These are phyloP conservation scores for Drosophila bunnanda DNA, from an alignment of 2,888 invertebrate species.

Conservation along the genomic window DNA sequence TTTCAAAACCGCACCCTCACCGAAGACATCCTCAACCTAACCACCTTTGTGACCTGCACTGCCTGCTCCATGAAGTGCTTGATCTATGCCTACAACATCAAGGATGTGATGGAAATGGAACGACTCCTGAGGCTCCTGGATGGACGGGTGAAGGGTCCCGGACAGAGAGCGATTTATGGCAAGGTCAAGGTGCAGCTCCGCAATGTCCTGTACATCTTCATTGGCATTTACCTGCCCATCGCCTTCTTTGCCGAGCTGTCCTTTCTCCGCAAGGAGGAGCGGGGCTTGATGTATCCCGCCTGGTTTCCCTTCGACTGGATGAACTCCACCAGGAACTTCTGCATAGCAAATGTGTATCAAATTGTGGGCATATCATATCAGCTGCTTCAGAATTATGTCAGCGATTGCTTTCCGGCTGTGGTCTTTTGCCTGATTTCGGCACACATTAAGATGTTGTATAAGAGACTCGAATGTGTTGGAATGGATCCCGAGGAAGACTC, in stretches of 20 bases:
- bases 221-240: constrained; percentile 56
- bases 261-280: constrained; percentile 57
- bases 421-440: constrained; percentile 67
- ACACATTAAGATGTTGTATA: constrained; percentile 64
- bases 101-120: constrained; percentile 57
- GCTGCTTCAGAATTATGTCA: constrained; percentile 60
- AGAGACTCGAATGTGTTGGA: constrained; percentile 66
- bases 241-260: constrained; percentile 60
- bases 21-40: constrained; percentile 68
- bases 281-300: constrained; percentile 69
- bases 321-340: constrained; percentile 57
- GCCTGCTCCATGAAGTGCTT: constrained; percentile 64
- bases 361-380: constrained; percentile 58
- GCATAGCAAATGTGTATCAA: constrained; percentile 68
- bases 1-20: constrained; percentile 54
- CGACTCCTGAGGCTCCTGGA: constrained; percentile 61
- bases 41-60: constrained; percentile 52
- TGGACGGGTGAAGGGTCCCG: constrained; percentile 41
- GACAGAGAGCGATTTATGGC: constrained; percentile 52
- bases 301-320: constrained; percentile 78
- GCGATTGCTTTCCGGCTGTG: constrained; percentile 72
- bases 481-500: constrained; percentile 9
- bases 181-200: constrained; percentile 48
- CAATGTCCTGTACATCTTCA: constrained; percentile 48
- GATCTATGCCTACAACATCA: constrained; percentile 58